Evolutionary conservation across 30 jellyfish, hydroid and myxozoan species (phyloP), one percentile per base, ranked within the genome.

Genomic region (Nemopilema nomurai): DNA sequence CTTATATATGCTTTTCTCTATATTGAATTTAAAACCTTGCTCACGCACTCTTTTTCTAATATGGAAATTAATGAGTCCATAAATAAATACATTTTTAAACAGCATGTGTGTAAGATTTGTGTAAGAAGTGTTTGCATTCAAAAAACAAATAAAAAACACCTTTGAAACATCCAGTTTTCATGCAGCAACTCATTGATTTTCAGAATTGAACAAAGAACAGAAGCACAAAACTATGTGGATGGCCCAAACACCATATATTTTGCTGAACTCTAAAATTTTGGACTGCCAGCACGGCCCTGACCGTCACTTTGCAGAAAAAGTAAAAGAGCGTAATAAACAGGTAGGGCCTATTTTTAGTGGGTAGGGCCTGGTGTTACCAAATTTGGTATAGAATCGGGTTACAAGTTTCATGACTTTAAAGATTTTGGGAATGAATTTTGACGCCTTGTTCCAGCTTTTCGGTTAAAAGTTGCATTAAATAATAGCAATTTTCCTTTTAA

Each of bases 201-300:
- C 71, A 49, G 71, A 74, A 49, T 21, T 51, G 21, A 17, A 28
- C 28, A 41, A 41, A 23, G 67, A 72, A 18, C 65, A 72, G 71
- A 49, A 74, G 21, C 74, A 74, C 70, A 74, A 74, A 74, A 28
- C 50, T 1, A 19, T 41, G 49, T 74, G 84, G 84, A 51, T 22
- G 70, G 71, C 71, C 18, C 64, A 71, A 22, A 69, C 72, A 22
- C 88, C 90, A 16, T 81, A 66, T 49, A 21, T 81, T 20, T 20
- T 81, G 51, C 73, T 69, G 49, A 53, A 49, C 71, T 19, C 70
- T 21, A 67, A 49, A 28, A 53, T 31, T 28, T 28, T 81, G n/a
- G 90, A 81, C 57, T 81, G 90, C 31, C 90, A 81, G 62, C 88
- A 81, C 69, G 90, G 90, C 29, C 71, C 51, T 17, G 85, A 81